phyloP scores from a whole-genome alignment of 1,140 invertebrate genomes.

The Aphelenchoides fujianensis region DNA sequence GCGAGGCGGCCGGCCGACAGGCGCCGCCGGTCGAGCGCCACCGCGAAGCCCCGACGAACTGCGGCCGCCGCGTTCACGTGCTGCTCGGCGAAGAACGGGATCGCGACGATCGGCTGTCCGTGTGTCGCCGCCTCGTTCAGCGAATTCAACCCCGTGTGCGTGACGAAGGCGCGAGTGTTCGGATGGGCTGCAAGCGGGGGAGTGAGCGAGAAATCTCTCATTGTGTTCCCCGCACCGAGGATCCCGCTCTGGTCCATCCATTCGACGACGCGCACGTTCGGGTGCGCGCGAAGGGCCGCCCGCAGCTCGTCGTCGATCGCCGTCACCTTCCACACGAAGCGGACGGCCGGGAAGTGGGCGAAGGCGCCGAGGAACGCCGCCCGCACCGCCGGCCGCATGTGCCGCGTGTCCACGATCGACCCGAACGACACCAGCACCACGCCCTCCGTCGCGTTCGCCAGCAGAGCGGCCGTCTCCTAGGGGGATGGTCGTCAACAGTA shows the following conservation, averaged over 20 bases:
- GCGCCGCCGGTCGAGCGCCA: background rate
- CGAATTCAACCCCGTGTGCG: constrained; percentile 76
- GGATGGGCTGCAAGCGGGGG: constrained; percentile 36
- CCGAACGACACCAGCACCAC: constrained; percentile 30
- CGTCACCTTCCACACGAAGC: constrained; percentile 42
- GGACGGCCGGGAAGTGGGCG: constrained; percentile 25
- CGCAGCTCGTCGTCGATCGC: background rate
- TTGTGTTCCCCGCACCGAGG: background rate
- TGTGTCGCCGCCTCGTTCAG: constrained; percentile 78
- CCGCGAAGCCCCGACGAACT: background rate
- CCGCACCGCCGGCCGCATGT: constrained; percentile 17
- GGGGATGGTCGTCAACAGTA: background rate
- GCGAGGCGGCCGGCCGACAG: background rate
- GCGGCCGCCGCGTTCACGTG: constrained; percentile 37
- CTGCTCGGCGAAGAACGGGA: constrained; percentile 64
- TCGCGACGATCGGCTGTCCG: constrained; percentile 74
- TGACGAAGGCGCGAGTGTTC: constrained; percentile 70
- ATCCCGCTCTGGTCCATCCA: constrained; percentile 24
- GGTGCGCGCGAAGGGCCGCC: background rate
- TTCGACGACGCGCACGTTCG: background rate
- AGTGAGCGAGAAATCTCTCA: background rate
- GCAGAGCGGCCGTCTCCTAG: constrained; percentile 18
- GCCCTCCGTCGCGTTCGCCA: constrained; percentile 23
- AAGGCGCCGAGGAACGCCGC: constrained; percentile 32
- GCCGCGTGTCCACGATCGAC: constrained; percentile 21